Base-by-base conservation (phyloP, 1,140 invertebrate species). In the Eupristina koningsbergeri region DNA sequence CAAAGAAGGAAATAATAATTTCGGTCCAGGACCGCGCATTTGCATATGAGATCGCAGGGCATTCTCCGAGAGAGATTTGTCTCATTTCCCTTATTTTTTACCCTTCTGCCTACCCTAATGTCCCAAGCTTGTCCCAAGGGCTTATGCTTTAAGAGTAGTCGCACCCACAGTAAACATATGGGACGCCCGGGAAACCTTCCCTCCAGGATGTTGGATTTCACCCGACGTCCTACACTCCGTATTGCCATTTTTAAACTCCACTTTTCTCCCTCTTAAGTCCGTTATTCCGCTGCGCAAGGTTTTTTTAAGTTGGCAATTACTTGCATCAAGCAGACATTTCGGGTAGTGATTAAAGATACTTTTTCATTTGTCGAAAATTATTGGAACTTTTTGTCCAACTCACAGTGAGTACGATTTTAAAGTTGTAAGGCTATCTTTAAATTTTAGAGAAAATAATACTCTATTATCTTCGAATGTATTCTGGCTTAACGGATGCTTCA, bases 181-280 rank as follows among this genome's bases (percentile, higher is more conserved):
- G 85, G 85, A 85, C 89, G 81, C 86, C 47, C 53, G 87, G 87
- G 86, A 89, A 88, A 86, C 87, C 83, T 39, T 36, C 86, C 86
- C 69, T 86, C 86, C 87, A 87, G 85, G 87, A 88, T 87, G 87
- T 88, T 89, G 86, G 85, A 88, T 87, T 86, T 88, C 75, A 78
- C n/a, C 71, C 86, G 67, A 58, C 47, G 22, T 61, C 34, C 50
- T 78, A 77, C 67, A 75, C 64, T 39, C 29, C 47, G 39, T 71
- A 39, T 81, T 41, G 77, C 64, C 50, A 71, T 58, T 71, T 67
- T 64, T 78, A 64, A 78, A 78, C 19, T 76, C 19, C 47, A 29
- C 17, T 36, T 76, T 67, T 67, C 3, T 31, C 31, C 64, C 64
- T 17, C 17, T 5, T 67, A 11, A 67, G 31, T 45, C 73, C 9